phyloP scores from a whole-genome alignment of 2,113 vertebrate genomes.

The Carettochelys insculpta region DNA sequence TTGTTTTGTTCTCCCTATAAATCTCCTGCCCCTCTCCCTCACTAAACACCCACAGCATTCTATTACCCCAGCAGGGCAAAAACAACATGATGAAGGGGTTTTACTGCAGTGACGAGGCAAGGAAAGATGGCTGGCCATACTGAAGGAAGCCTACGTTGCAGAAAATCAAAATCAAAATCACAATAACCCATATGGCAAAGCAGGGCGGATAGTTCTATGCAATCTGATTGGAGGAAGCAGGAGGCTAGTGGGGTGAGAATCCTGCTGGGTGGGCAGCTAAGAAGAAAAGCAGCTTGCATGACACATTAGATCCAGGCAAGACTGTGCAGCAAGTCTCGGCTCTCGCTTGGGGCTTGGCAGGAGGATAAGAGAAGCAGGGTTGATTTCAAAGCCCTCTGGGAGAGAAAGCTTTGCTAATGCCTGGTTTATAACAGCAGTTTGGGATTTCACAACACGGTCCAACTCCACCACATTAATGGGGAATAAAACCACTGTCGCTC shows the following conservation, averaged over 20 bases:
- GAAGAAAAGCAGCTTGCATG: neutral
- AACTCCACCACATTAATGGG: neutral
- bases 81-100: neutral
- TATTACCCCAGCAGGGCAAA: neutral
- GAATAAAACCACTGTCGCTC: neutral
- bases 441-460: neutral
- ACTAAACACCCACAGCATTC: neutral
- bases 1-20: neutral
- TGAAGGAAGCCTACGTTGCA: neutral
- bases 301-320: neutral
- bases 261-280: neutral
- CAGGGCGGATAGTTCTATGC: neutral
- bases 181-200: slow-evolving; percentile 1
- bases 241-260: neutral
- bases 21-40: neutral
- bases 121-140: neutral
- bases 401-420: slow-evolving; percentile 20
- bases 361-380: slow-evolving; percentile 19
- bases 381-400: neutral
- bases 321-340: neutral
- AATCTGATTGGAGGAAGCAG: neutral
- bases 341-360: slow-evolving; percentile 33
- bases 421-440: slow-evolving; percentile 17
- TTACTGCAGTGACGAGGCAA: neutral
- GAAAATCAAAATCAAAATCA: slow-evolving; percentile 2